Conservation (phyloP, 2,888 invertebrate genomes). For the Dasypogon diadema region DNA sequence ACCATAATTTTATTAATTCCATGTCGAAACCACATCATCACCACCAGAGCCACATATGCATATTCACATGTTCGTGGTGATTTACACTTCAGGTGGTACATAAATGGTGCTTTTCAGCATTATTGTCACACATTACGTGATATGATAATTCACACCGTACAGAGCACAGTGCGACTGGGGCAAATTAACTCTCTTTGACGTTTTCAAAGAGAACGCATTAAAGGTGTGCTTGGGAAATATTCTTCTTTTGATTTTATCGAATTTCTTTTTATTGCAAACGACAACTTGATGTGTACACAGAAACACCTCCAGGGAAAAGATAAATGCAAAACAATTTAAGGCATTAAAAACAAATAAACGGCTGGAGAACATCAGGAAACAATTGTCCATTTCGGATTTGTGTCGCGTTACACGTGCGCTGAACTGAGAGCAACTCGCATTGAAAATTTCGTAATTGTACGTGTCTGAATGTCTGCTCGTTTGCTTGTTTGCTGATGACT, state of each 20-base stretch:
- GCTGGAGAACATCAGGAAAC: background rate
- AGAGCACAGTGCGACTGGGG: background rate
- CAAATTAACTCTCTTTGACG: slow-evolving; percentile 20
- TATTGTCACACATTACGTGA: slow-evolving; percentile 27
- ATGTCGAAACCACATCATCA: slow-evolving; percentile 3
- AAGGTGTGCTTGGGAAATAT: slow-evolving; percentile 7
- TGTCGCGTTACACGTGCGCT: background rate
- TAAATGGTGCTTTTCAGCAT: slow-evolving; percentile 9
- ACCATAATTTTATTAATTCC: slow-evolving; percentile 12
- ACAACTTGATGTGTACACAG: no score
- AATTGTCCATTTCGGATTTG: background rate
- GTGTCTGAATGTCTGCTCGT: background rate
- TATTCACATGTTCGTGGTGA: slow-evolving; percentile 4
- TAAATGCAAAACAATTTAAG: no score
- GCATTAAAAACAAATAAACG: background rate
- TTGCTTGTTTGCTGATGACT: background rate
- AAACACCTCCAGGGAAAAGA: no score
- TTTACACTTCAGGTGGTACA: slow-evolving; percentile 19
- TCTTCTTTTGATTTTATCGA: background rate
- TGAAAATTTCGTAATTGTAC: background rate
- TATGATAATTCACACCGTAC: background rate
- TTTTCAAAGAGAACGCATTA: background rate
- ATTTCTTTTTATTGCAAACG: background rate
- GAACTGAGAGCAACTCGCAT: background rate
- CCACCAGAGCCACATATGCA: background rate